Evolutionary conservation across 2,888 invertebrate genomes (phyloP).

Genomic region (Rhogogaster chlorosoma): DNA sequence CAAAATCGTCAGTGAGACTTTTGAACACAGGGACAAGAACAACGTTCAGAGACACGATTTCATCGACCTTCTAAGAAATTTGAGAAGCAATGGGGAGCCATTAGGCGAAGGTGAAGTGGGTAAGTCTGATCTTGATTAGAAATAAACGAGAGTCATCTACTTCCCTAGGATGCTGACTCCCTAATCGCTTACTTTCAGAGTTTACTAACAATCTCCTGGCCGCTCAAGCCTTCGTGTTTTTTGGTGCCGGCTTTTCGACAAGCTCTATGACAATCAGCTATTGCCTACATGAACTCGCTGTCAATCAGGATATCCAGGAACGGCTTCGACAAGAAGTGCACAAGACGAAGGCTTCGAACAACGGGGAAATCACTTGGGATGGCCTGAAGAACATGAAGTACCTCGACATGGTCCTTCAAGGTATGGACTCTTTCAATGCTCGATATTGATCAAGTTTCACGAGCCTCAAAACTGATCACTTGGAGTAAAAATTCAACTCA

Average conservation of each 20-base stretch:
- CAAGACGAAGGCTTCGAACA: not conserved
- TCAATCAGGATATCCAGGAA: slow-evolving; percentile 40
- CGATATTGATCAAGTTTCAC: too few species aligned
- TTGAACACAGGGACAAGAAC: slow-evolving; percentile 77
- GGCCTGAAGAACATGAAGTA: slow-evolving; percentile 75
- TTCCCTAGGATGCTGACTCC: not conserved
- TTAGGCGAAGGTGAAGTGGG: slow-evolving; percentile 1
- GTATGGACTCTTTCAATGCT: slow-evolving; percentile 60
- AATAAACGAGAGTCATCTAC: not conserved
- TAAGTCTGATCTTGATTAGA: not conserved
- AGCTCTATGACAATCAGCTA: slow-evolving; percentile 37
- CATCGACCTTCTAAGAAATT: slow-evolving; percentile 79
- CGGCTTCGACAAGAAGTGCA: slow-evolving; percentile 35
- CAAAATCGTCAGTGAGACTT: slow-evolving; percentile 77
- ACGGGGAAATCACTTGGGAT: slow-evolving; percentile 26
- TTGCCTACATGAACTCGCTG: slow-evolving; percentile 38
- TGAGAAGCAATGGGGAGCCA: slow-evolving; percentile 74
- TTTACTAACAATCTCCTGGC: slow-evolving; percentile 66
- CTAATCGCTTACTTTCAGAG: slow-evolving; percentile 53
- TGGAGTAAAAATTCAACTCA: not conserved
- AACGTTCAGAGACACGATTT: slow-evolving; percentile 79
- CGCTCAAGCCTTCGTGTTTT: slow-evolving; percentile 73
- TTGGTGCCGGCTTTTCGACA: slow-evolving; percentile 75
- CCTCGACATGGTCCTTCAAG: slow-evolving; percentile 74
- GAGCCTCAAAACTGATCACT: too few species aligned